Base-by-base conservation (phyloP, 2,888 invertebrate species). In the Pediacus dermestoides region DNA sequence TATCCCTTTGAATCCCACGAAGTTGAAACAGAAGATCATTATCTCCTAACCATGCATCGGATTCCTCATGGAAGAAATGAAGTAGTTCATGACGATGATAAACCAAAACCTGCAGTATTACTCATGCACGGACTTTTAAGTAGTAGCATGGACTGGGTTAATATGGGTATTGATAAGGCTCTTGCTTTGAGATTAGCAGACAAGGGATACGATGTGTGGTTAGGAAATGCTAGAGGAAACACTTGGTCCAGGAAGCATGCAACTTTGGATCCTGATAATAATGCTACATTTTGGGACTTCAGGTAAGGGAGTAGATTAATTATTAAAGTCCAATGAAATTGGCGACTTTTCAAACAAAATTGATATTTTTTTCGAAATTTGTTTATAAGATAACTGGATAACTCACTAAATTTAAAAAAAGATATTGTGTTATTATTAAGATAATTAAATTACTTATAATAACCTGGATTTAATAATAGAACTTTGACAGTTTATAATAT, bases 11-110 rank as follows among this genome's bases (percentile, higher is more conserved):
- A 86, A 64, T 72, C 70, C 8, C 81, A 86, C 60, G 60, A 62
- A 1, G 52, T 83, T 1, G 69, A 67, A 2, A 92, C 91, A 0
- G 63, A 72, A 1, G 91, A 92, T 70, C 87, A 86, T 1, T 92
- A 87, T 58, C 77, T 86, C 10, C 69, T 92, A 44, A 74, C 77
- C 42, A 52, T 90, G 57, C 88, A 90, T 59, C 76, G 91, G 26
- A 85, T 91, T 27, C 74, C 77, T 0, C 74, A 75, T 14, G 75
- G 74, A 11, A 41, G 39, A 43, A 1, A 37, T 16, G 22, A 26
- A 38, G 22, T 2, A 3, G 30, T 32, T 33, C 3, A 21, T 11
- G 16, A 18, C n/a, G 35, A 35, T 13, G 26, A 21, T 1, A 43
- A 30, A 42, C n/a, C n/a, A n/a, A n/a, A n/a, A n/a, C 50, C 51